Conservation (phyloP, 2,113 vertebrate species). For the Pycnonotus jocosus region DNA sequence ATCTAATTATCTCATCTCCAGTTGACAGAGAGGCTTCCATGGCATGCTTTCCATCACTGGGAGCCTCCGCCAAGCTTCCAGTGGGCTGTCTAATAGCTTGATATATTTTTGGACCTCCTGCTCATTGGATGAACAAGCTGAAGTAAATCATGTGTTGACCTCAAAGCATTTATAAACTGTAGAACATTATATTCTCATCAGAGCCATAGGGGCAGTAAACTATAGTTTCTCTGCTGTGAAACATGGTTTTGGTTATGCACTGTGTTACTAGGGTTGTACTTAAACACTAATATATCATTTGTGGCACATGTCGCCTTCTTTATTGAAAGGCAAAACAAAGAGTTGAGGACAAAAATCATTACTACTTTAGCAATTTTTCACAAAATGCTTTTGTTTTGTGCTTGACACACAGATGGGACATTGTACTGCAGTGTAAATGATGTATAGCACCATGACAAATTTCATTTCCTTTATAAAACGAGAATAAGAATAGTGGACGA, state of each 20-base stretch:
- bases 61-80: constrained; percentile 74
- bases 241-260: constrained; percentile 95
- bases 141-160: constrained; percentile 97
- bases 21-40: constrained; percentile 75
- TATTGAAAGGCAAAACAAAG: constrained; percentile 99
- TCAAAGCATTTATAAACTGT: constrained; percentile 90
- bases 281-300: constrained; percentile 92
- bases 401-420: constrained; percentile 83
- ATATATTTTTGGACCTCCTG: constrained; percentile 85
- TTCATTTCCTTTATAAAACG: constrained; percentile 82
- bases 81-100: constrained; percentile 80
- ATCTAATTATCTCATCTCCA: constrained; percentile 84
- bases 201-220: constrained; percentile 90
- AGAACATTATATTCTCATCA: constrained; percentile 96
- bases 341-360: constrained; percentile 98
- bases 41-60: constrained; percentile 73
- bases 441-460: constrained; percentile 87
- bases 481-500: constrained; percentile 74
- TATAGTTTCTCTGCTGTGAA: constrained; percentile 89
- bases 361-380: constrained; percentile 96
- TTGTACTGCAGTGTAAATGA: constrained; percentile 80
- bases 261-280: constrained; percentile 78
- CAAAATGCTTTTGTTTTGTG: constrained; percentile 95
- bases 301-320: constrained; percentile 89
- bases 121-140: constrained; percentile 84